These are phyloP conservation scores for Denticeps clupeoides DNA, from an alignment of 2,797 vertebrate species.

Conservation along the genomic window DNA sequence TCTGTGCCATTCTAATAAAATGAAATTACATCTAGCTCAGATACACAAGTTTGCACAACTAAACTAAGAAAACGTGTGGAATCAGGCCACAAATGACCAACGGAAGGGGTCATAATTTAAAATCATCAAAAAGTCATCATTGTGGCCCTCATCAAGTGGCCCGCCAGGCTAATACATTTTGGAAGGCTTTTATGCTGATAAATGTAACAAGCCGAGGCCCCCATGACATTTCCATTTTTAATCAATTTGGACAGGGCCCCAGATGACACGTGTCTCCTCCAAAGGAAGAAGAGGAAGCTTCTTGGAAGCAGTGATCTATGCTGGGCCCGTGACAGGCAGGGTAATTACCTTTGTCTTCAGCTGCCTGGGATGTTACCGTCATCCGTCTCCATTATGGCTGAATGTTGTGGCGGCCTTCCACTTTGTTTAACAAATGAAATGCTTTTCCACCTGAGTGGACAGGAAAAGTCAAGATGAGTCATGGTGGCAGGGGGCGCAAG, in stretches of 20 bases:
- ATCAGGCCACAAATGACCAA: background rate
- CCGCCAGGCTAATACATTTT: background rate
- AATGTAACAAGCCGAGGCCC: slow-evolving; percentile 15
- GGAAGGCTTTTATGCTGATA: slow-evolving; percentile 24
- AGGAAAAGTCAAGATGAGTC: slow-evolving; percentile 30
- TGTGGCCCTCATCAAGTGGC: background rate
- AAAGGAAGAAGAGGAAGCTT: slow-evolving; percentile 5
- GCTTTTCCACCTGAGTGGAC: slow-evolving; percentile 51
- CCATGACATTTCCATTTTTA: slow-evolving; percentile 33
- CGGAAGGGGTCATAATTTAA: background rate
- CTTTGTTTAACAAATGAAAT: slow-evolving; percentile 66
- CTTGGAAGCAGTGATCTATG: slow-evolving; percentile 44
- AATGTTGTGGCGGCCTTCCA: slow-evolving; percentile 53
- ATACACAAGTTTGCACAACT: background rate
- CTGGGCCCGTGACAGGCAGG: slow-evolving; percentile 44
- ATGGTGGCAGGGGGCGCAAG: slow-evolving; percentile 20
- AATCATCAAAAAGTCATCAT: background rate
- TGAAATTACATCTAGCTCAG: too few relatives aligned
- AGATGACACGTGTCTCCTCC: slow-evolving; percentile 16
- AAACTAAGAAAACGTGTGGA: too few relatives aligned
- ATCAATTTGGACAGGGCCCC: slow-evolving; percentile 22
- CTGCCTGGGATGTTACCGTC: slow-evolving; percentile 42
- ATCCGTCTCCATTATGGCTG: slow-evolving; percentile 63
- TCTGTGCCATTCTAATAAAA: too few relatives aligned
- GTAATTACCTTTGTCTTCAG: slow-evolving; percentile 62